Evolutionary conservation across 2,113 vertebrate species (phyloP).

Genomic region (Theristicus caerulescens): DNA sequence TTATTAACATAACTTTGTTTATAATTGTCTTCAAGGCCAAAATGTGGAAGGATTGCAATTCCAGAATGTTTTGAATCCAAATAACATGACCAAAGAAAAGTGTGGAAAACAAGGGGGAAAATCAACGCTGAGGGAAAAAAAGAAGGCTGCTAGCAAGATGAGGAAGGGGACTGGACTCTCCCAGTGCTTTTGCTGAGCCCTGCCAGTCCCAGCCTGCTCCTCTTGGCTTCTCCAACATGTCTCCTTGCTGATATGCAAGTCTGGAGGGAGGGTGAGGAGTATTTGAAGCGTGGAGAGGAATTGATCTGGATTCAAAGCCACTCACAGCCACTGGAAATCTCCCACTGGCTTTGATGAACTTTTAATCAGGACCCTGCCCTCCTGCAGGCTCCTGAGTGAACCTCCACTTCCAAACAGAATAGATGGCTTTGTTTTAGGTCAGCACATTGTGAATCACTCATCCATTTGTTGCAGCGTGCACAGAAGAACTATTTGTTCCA

Average conservation of each 20-base stretch:
- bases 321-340: neutral
- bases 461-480: neutral
- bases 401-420: neutral
- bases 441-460: neutral
- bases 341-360: neutral
- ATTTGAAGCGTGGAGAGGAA: neutral
- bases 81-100: neutral
- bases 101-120: neutral
- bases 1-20: conserved; percentile 18
- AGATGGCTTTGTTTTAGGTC: neutral
- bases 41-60: conserved; percentile 7
- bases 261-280: neutral
- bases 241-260: neutral
- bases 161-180: neutral
- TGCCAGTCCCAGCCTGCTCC: neutral
- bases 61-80: conserved; percentile 15
- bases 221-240: neutral
- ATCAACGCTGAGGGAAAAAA: neutral
- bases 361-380: neutral
- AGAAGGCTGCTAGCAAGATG: neutral
- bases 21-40: conserved; percentile 27
- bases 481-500: neutral
- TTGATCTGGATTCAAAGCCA: neutral
- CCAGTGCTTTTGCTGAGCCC: neutral
- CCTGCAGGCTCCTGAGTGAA: neutral